Evolutionary conservation across 2,113 vertebrate species (phyloP).

Genomic region (Nesoenas mayeri): DNA sequence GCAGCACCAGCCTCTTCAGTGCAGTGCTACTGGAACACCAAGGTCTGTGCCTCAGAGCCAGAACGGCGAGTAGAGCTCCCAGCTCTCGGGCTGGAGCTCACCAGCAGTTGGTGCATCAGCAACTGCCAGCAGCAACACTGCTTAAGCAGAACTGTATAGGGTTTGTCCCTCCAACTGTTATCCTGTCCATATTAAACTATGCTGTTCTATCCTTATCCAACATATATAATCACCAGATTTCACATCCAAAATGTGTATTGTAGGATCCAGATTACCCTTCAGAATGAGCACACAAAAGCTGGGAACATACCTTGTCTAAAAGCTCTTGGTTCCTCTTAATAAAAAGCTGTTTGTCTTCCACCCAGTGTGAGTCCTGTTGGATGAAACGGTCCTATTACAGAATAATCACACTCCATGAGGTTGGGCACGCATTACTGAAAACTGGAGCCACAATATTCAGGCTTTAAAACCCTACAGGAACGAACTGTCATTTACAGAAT

Average conservation of each 20-base stretch:
- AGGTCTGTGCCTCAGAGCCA: background rate
- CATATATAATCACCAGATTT: background rate
- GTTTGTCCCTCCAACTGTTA: background rate
- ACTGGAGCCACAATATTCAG: background rate
- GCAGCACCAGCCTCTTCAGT: background rate
- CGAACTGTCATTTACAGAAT: background rate
- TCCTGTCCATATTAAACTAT: background rate
- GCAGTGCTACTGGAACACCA: background rate
- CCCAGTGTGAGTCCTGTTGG: constrained; percentile 96
- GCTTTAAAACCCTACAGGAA: background rate
- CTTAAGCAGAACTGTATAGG: background rate
- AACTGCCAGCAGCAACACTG: background rate
- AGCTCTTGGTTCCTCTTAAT: constrained; percentile 95
- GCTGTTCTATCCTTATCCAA: background rate
- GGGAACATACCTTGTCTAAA: constrained; percentile 87
- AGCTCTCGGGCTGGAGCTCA: background rate
- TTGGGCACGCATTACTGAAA: constrained; percentile 11
- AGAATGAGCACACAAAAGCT: background rate
- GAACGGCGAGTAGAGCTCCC: background rate
- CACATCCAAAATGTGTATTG: background rate
- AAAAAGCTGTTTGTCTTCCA: constrained; percentile 98
- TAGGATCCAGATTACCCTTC: background rate
- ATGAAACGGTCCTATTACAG: constrained; percentile 61
- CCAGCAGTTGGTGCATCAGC: background rate
- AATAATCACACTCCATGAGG: constrained; percentile 31